These are phyloP conservation scores for Caenorhabditis sulstoni DNA, from an alignment of 2,888 invertebrate species.

Conservation along the genomic window DNA sequence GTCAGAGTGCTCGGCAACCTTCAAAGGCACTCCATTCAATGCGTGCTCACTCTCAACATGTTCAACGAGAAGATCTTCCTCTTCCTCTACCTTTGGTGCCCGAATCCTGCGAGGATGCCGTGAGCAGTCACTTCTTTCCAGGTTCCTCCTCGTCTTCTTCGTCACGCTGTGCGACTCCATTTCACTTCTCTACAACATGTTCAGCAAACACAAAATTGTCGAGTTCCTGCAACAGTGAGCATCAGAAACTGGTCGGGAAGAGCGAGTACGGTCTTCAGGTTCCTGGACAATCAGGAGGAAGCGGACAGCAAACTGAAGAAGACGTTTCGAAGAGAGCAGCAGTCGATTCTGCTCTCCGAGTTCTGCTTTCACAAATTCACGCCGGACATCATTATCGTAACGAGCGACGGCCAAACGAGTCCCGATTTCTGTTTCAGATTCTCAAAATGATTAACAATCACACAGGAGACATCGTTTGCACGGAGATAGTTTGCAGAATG, in stretches of 20 bases:
- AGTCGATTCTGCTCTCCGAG: conserved; percentile 39
- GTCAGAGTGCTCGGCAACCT: conserved; percentile 67
- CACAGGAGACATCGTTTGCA: conserved; percentile 71
- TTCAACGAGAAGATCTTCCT: conserved; percentile 79
- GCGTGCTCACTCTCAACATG: conserved; percentile 74
- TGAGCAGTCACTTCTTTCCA: conserved; percentile 23
- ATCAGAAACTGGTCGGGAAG: neutral
- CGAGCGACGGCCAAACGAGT: neutral
- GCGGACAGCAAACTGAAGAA: conserved; percentile 37
- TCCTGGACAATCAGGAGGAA: conserved; percentile 57
- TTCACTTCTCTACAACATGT: conserved; percentile 53
- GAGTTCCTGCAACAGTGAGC: conserved; percentile 52
- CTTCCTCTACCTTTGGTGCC: conserved; percentile 76
- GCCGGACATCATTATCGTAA: conserved; percentile 58
- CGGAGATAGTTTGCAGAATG: conserved; percentile 63
- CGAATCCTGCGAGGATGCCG: no score
- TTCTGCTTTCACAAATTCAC: conserved; percentile 59
- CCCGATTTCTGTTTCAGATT: conserved; percentile 33
- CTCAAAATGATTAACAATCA: conserved; percentile 72
- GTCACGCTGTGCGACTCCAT: conserved; percentile 52
- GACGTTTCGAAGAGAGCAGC: conserved; percentile 51
- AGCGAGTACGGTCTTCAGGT: conserved; percentile 24
- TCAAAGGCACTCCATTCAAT: conserved; percentile 72
- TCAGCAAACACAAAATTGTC: conserved; percentile 34
- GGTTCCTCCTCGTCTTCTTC: conserved; percentile 60